Evolutionary conservation across 2,113 vertebrate species (phyloP).

Genomic region (Turnix velox): DNA sequence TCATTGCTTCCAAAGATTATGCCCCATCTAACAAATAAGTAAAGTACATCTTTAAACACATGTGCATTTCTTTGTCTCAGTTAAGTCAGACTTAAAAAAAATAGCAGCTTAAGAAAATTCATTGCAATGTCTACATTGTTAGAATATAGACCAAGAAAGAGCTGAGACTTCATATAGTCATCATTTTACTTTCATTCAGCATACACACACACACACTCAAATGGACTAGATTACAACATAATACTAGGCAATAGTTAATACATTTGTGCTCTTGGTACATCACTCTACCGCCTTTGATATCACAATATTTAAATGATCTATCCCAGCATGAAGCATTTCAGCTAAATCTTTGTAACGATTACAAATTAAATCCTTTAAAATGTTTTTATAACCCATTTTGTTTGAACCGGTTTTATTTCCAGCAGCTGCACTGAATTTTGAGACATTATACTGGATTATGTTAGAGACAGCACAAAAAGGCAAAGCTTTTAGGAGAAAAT

Average conservation of each 20-base stretch:
- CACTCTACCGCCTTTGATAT: slow-evolving; percentile 40
- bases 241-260: background rate
- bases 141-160: background rate
- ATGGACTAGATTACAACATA: background rate
- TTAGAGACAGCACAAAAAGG: slow-evolving; percentile 6
- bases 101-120: background rate
- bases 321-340: slow-evolving; percentile 5
- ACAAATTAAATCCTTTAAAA: slow-evolving; percentile 13
- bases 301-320: slow-evolving; percentile 43
- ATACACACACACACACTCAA: background rate
- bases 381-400: background rate
- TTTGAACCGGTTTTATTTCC: slow-evolving; percentile 16
- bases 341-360: background rate
- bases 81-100: background rate
- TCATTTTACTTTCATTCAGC: background rate
- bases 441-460: background rate
- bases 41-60: background rate
- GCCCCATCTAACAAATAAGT: background rate
- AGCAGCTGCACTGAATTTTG: slow-evolving; percentile 1
- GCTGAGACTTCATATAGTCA: background rate
- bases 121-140: background rate
- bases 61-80: background rate
- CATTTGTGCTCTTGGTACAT: background rate
- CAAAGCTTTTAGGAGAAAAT: background rate
- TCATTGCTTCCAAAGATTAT: background rate